Base-by-base conservation (phyloP, 2,888 invertebrate species). In the Cosmopolites sordidus region DNA sequence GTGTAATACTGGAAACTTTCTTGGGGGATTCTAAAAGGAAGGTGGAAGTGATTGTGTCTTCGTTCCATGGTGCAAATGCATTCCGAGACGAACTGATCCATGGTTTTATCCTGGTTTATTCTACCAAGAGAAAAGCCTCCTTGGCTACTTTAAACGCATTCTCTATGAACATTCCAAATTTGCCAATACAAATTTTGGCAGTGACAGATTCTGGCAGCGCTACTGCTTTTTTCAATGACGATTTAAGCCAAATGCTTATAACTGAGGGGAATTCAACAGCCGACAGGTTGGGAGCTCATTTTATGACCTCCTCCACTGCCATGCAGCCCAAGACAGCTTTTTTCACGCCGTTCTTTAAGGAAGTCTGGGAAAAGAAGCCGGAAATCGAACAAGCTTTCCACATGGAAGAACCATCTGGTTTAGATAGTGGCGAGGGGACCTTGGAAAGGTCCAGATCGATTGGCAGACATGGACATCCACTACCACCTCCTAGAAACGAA, bases 301-400 rank as follows among this genome's bases (percentile, higher is more conserved):
- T 95, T 74, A 90, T 93, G 79, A 94, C 93, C 0, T 91, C 91
- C 54, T 87, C 90, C 1, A 83, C 87, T 11, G 87, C 87, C 60
- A 88, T 87, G 64, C 89, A 89, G 73, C 88, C 87, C 63, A 92
- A 93, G 78, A 89, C 92, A 68, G 92, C 93, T 22, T 92, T 93
- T 74, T 96, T 92, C 74, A 92, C 91, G 42, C 93, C 94, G 42
- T 96, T 96, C 79, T 91, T 96, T 78, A 92, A 93, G 72, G 93
- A 93, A 73, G 94, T 92, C 16, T 95, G 93, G 94, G 93, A 94
- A 72, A 89, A 92, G 65, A 93, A 94, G 66, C 92, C 91, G 18
- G 93, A 94, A 76, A 94, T 95, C 48, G 95, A 96, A 72, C 89
- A 91, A 69, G 88, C 93, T 14, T 91, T 91, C 74, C 87, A 92